phyloP scores from a whole-genome alignment of 1,140 invertebrate genomes.

The Paraescarpia echinospica region DNA sequence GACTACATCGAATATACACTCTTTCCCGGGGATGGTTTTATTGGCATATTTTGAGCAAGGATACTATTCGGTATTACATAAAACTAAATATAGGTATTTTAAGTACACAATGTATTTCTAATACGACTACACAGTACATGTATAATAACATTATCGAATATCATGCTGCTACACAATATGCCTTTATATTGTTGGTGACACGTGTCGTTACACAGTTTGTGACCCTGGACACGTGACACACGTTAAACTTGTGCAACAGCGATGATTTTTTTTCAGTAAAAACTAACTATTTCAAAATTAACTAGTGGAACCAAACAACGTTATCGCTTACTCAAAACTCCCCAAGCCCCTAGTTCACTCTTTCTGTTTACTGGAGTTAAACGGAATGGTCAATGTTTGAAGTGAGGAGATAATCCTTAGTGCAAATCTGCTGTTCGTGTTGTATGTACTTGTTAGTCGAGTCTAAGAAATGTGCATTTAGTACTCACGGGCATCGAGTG shows the following conservation, averaged over 20 bases:
- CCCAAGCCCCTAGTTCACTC: background rate
- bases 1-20: too few relatives aligned
- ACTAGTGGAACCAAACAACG: background rate
- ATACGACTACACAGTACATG: too few relatives aligned
- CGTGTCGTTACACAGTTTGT: background rate
- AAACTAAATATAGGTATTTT: too few relatives aligned
- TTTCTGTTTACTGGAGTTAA: background rate
- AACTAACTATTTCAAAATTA: background rate
- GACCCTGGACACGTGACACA: background rate
- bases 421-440: background rate
- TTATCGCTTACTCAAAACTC: background rate
- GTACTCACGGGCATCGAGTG: background rate
- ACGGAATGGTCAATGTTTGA: background rate
- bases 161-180: too few relatives aligned
- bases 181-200: background rate
- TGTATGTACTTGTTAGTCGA: background rate
- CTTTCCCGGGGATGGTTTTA: too few relatives aligned
- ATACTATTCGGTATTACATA: too few relatives aligned
- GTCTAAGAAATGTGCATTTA: background rate
- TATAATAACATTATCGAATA: too few relatives aligned
- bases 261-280: background rate
- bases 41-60: too few relatives aligned
- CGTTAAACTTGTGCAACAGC: too few relatives aligned
- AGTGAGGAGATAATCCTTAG: background rate
- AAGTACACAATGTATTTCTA: too few relatives aligned